Evolutionary conservation across 53 echinoderm and acorn worm species (phyloP), one percentile per base, ranked within the genome.

Genomic region (Mesocentrotus franciscanus): DNA sequence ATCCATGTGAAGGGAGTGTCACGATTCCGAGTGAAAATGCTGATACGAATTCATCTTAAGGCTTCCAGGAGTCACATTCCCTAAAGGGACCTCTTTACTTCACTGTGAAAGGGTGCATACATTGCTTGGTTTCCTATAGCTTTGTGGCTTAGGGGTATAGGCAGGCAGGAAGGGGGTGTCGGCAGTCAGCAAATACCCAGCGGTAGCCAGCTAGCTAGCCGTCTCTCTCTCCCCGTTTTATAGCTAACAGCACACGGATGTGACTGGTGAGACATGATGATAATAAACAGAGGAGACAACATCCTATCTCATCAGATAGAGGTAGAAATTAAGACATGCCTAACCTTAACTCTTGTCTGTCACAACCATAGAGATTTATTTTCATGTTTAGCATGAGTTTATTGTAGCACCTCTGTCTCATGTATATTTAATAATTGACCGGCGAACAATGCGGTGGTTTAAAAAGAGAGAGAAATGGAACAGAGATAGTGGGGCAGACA

Each of bases 331-430:
- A 81, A 39, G 81, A 36, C 42, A 81, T 81, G 81, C 42, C 81
- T 36, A 81, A 42, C 42, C 16, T 81, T 42, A 81, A 29, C 36
- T 39, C 17, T 15, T 79, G 79, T 79, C 36, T 79, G 79, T 79
- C 81, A 81, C 18, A 42, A 81, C 18, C 36, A 81, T 36, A 16
- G 39, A 42, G 17, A 42, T 81, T 81, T 81, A 81, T 81, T 81
- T 81, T 81, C 42, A 81, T 81, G 81, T 81, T 81, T 81, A 81
- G 81, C 42, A 42, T 42, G 39, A 22, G 81, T 81, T 81, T 36
- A 39, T 81, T 81, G 81, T 81, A 81, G 81, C 81, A 81, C 81
- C 81, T 18, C 42, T 9, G 81, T 11, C 36, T 22, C 16, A 81
- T 39, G 12, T 39, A 22, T 60, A 14, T 90, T n/a, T n/a, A n/a